Evolutionary conservation across 2,797 vertebrate species (phyloP).

Genomic region (Salarias fasciatus): DNA sequence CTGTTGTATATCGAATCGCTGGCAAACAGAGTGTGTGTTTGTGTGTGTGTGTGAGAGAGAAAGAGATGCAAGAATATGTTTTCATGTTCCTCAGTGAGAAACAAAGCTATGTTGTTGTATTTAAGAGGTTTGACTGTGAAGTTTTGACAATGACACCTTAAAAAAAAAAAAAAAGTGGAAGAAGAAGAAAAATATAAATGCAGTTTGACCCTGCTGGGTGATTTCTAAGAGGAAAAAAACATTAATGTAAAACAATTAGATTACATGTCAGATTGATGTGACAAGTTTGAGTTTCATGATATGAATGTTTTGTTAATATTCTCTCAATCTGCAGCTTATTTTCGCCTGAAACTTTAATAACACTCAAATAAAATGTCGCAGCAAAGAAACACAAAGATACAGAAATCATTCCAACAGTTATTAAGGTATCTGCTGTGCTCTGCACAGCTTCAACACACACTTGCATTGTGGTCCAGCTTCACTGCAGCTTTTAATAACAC

Average conservation of each 20-base stretch:
- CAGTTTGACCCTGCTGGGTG: constrained; percentile 28
- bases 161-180: constrained; percentile 22
- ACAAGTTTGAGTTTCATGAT: too few species aligned
- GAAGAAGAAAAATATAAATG: constrained; percentile 18
- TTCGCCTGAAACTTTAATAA: background rate
- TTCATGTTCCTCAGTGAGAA: constrained; percentile 55
- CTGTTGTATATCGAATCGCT: constrained; percentile 80
- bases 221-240: constrained; percentile 35
- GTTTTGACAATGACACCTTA: constrained; percentile 63
- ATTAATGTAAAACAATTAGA: constrained; percentile 16
- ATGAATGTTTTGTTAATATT: background rate
- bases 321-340: background rate
- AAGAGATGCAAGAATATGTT: constrained; percentile 42
- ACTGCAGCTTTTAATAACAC: background rate
- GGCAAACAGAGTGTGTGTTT: constrained; percentile 9
- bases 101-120: constrained; percentile 53
- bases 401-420: constrained; percentile 26
- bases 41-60: constrained; percentile 22
- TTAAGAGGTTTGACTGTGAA: constrained; percentile 48
- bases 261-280: constrained; percentile 21
- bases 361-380: too few species aligned
- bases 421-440: too few species aligned
- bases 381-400: too few species aligned
- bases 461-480: constrained; percentile 9
- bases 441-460: constrained; percentile 7